phyloP scores from a whole-genome alignment of 2,113 vertebrate species.

The Tenebrosternarchus preto region DNA sequence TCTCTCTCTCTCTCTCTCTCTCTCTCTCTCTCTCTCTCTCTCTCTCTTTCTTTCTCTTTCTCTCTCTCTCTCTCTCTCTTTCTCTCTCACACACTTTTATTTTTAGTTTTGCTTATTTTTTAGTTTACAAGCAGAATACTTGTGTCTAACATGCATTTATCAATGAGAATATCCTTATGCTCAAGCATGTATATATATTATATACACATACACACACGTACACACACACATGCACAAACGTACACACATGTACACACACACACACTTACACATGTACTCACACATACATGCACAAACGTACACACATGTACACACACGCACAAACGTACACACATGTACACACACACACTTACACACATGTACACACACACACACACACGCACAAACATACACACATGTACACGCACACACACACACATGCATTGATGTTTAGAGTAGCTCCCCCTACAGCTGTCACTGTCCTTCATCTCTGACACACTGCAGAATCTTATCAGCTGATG shows the following conservation, averaged over 20 bases:
- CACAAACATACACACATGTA: background rate
- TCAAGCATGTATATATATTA: too few relatives aligned
- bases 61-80: too few relatives aligned
- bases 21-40: too few relatives aligned
- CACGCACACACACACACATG: background rate
- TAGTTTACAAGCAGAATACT: background rate
- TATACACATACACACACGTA: too few relatives aligned
- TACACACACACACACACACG: slow-evolving; percentile 8
- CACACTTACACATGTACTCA: background rate
- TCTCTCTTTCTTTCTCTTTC: too few relatives aligned
- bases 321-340: background rate
- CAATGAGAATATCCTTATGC: too few relatives aligned
- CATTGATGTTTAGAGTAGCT: too few relatives aligned
- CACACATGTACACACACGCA: background rate
- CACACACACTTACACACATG: background rate
- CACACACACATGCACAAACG: background rate
- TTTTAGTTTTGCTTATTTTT: too few relatives aligned
- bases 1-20: too few relatives aligned
- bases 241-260: background rate
- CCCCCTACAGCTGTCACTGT: background rate
- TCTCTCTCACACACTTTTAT: too few relatives aligned
- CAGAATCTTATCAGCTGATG: background rate
- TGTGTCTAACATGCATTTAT: too few relatives aligned
- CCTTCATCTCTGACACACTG: background rate
- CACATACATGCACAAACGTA: too few relatives aligned